phyloP scores from a whole-genome alignment of 2,888 invertebrate species.

The Callyntrura sp. region DNA sequence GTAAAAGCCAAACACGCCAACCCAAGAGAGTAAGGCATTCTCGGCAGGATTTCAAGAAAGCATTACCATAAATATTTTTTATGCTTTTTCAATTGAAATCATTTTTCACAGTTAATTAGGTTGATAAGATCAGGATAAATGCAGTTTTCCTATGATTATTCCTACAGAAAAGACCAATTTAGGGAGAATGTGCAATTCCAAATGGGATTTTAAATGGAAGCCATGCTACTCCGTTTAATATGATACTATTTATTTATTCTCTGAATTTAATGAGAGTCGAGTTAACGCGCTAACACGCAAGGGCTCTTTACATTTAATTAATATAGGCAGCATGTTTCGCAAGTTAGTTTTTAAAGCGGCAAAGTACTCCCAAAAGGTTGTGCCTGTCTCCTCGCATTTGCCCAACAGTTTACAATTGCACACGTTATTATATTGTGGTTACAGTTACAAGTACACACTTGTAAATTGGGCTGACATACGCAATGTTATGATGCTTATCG shows the following conservation, averaged over 20 bases:
- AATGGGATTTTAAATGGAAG: conserved; percentile 44
- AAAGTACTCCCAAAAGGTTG: no score
- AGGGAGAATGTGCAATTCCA: conserved; percentile 38
- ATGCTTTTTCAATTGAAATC: conserved; percentile 23
- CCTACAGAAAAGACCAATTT: conserved; percentile 44
- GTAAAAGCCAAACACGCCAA: no score
- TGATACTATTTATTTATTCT: not conserved
- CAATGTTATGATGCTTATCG: no score
- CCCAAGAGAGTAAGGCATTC: not conserved
- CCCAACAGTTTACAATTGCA: no score
- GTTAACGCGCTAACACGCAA: conserved; percentile 50
- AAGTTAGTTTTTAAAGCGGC: not conserved
- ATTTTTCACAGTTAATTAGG: conserved; percentile 59
- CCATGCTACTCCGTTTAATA: no score
- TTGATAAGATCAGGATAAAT: conserved; percentile 34
- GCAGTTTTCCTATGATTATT: conserved; percentile 49
- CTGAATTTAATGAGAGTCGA: not conserved
- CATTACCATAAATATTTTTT: not conserved
- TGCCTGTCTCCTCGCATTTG: no score
- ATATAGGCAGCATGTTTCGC: not conserved
- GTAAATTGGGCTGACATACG: no score
- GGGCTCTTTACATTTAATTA: conserved; percentile 55
- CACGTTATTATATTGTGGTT: no score
- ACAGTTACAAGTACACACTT: no score
- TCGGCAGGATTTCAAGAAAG: not conserved